A percentile compares a stretch with the other conserved stretches of the same genome.
Evolutionary conservation across 2,113 vertebrate species (phyloP).

Genomic region (Tragelaphus imberbis): DNA sequence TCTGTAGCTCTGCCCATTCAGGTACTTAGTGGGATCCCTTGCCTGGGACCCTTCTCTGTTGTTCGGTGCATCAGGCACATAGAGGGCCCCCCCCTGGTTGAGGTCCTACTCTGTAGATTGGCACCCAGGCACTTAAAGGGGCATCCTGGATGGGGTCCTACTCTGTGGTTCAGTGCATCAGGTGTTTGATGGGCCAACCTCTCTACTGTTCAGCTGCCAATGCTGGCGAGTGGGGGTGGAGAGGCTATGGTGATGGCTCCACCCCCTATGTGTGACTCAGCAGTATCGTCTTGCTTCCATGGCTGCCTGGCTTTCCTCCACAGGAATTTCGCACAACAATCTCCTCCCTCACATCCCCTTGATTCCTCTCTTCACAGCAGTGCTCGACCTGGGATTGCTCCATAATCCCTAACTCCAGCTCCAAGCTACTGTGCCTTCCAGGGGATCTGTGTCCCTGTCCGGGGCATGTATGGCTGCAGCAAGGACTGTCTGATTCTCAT

Average conservation of each 20-base stretch:
- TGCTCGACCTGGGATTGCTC: background rate
- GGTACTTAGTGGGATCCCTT: background rate
- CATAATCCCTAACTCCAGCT: background rate
- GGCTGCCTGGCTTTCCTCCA: background rate
- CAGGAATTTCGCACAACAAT: background rate
- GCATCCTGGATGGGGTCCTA: background rate
- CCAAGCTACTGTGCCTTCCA: background rate
- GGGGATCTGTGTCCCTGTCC: background rate
- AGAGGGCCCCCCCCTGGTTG: background rate
- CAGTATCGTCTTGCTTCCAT: background rate
- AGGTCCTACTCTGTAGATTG: background rate
- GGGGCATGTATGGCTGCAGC: background rate
- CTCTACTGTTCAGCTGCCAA: background rate
- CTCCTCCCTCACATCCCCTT: background rate
- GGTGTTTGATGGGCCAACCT: background rate
- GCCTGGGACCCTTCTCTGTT: background rate
- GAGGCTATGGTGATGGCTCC: background rate
- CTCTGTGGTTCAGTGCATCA: background rate
- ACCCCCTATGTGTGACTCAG: background rate
- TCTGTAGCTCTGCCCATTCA: rapidly evolving
- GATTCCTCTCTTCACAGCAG: background rate
- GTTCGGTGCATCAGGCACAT: background rate
- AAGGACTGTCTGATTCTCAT: background rate
- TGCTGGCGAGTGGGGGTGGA: background rate
- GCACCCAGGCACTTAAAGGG: background rate